A percentile compares a stretch with the other conserved stretches of the same genome.
Evolutionary conservation across 2,113 vertebrate species (phyloP).

Genomic region (Percina caprodes): DNA sequence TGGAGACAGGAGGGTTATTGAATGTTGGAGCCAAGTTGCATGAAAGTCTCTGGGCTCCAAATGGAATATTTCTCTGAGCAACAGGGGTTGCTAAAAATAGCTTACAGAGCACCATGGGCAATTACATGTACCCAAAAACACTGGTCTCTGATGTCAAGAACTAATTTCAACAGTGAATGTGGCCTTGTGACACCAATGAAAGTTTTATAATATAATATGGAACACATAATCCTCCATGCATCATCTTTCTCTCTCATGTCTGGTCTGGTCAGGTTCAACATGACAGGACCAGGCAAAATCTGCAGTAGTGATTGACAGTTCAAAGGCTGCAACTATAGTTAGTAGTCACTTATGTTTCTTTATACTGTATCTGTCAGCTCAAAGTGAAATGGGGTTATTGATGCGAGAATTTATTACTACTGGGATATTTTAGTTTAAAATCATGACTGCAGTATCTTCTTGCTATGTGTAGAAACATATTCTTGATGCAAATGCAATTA

Average conservation of each 20-base stretch:
- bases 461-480: neutral
- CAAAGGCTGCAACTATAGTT: slow-evolving; percentile 64
- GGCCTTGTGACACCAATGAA: slow-evolving; percentile 53
- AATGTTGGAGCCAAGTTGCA: slow-evolving; percentile 5
- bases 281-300: slow-evolving; percentile 85
- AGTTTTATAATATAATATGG: slow-evolving; percentile 45
- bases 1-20: slow-evolving; percentile 5
- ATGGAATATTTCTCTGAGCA: slow-evolving; percentile 43
- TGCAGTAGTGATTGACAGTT: slow-evolving; percentile 71
- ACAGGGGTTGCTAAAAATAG: slow-evolving; percentile 44
- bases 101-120: slow-evolving; percentile 32
- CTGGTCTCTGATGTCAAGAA: slow-evolving; percentile 54
- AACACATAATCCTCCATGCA: slow-evolving; percentile 30
- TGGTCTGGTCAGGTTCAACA: slow-evolving; percentile 86
- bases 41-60: slow-evolving; percentile 17
- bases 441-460: neutral
- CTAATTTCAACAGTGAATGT: slow-evolving; percentile 47
- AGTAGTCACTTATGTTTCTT: slow-evolving; percentile 50
- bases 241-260: slow-evolving; percentile 73
- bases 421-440: slow-evolving; percentile 19
- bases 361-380: neutral
- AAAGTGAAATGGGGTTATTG: slow-evolving; percentile 23
- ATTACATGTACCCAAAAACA: slow-evolving; percentile 51
- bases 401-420: slow-evolving; percentile 18
- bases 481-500: neutral